Evolutionary conservation across 2,797 vertebrate genomes (phyloP).

Genomic region (Tenualosa thibaudeaui): DNA sequence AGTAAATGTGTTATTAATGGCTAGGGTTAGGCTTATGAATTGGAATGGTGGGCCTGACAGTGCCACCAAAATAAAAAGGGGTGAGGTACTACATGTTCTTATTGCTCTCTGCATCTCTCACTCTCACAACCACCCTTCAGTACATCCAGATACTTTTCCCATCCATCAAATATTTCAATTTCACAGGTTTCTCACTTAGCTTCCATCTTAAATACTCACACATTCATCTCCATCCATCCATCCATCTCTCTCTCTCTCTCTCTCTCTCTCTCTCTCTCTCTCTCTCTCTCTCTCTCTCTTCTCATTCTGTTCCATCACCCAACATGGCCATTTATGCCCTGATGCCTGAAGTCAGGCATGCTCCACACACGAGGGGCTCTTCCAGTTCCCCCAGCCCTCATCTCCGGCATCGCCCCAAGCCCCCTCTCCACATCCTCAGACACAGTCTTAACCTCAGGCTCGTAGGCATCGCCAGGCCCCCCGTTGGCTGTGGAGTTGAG

Average conservation of each 20-base stretch:
- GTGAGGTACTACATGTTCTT: constrained; percentile 8
- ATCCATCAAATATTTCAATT: not conserved
- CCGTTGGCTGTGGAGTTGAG: constrained; percentile 72
- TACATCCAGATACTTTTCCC: not conserved
- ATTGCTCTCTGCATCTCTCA: not conserved
- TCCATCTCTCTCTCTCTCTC: not conserved
- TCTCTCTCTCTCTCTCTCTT: not conserved
- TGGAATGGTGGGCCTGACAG: not conserved
- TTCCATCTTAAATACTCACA: not conserved
- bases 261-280: not conserved
- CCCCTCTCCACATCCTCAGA: constrained; percentile 89
- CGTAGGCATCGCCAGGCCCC: constrained; percentile 14
- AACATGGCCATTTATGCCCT: constrained; percentile 60
- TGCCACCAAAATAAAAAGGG: constrained; percentile 11
- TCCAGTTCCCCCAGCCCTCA: constrained; percentile 44
- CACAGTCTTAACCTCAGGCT: constrained; percentile 82
- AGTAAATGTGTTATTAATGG: constrained; percentile 2
- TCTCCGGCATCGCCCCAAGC: constrained; percentile 34
- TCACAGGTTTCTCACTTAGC: not conserved
- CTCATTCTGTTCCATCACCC: constrained; percentile 49
- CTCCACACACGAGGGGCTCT: constrained; percentile 85
- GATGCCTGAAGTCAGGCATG: constrained; percentile 88
- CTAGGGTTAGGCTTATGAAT: constrained; percentile 19
- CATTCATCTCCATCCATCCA: not conserved
- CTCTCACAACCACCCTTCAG: not conserved